These are phyloP conservation scores for Hetaerina americana DNA, from an alignment of 1,140 invertebrate genomes.

Conservation along the genomic window DNA sequence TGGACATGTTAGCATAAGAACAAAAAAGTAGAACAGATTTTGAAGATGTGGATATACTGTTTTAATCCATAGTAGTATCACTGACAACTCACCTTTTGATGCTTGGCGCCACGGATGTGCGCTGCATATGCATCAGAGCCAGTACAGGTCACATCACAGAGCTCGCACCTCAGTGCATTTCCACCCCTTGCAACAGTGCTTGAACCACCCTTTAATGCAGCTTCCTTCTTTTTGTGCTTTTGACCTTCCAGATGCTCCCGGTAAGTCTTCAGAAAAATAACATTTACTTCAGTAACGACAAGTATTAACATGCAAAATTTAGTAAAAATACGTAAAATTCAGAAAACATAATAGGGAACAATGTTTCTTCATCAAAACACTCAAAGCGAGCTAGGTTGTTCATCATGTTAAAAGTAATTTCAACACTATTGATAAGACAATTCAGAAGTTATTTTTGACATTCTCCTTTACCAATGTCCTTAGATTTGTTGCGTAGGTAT, in stretches of 20 bases:
- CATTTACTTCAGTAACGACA: conserved; percentile 9
- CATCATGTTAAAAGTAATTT: neutral
- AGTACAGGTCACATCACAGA: conserved; percentile 96
- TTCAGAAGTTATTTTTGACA: too few relatives aligned
- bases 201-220: conserved; percentile 61
- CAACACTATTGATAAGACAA: too few relatives aligned
- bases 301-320: too few relatives aligned
- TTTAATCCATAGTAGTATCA: too few relatives aligned
- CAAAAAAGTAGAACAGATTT: too few relatives aligned
- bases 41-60: too few relatives aligned
- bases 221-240: conserved; percentile 98
- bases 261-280: conserved; percentile 55
- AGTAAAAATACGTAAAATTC: neutral
- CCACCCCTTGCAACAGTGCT: conserved; percentile 42
- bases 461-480: too few relatives aligned
- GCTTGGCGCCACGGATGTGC: conserved; percentile 93
- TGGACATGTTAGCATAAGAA: too few relatives aligned
- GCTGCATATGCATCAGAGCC: conserved; percentile 95
- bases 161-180: conserved; percentile 66
- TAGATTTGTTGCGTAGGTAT: too few relatives aligned
- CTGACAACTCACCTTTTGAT: conserved; percentile 63
- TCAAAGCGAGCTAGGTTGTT: conserved; percentile 4
- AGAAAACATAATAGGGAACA: neutral
- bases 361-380: neutral
- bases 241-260: conserved; percentile 94